phyloP scores from a whole-genome alignment of 1,140 invertebrate species.

The Orius insidiosus region DNA sequence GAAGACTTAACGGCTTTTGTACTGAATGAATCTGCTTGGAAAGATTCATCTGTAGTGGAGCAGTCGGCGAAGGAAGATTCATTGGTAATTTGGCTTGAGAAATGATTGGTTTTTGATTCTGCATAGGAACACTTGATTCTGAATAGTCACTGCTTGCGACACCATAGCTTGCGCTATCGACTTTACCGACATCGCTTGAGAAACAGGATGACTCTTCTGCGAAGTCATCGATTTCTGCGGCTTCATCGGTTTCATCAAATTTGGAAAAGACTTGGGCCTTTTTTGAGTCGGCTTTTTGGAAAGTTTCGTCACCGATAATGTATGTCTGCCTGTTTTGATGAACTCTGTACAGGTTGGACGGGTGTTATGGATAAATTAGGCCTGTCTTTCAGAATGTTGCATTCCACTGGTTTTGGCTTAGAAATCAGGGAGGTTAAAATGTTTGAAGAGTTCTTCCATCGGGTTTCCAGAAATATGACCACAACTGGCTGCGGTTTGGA shows the following conservation, averaged over 20 bases:
- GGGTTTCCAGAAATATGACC: not conserved
- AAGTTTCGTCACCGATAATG: not conserved
- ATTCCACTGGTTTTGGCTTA: not conserved
- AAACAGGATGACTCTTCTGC: not conserved
- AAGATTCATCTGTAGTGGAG: too few species aligned
- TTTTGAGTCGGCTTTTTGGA: not conserved
- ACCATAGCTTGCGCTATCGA: not conserved
- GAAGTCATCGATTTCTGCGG: not conserved
- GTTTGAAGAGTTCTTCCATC: constrained; percentile 1
- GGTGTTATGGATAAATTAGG: constrained; percentile 14
- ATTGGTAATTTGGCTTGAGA: too few species aligned
- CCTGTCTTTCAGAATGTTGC: constrained; percentile 8
- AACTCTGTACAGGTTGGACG: not conserved
- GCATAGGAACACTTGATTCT: too few species aligned
- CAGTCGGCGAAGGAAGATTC: not conserved
- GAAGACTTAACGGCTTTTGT: not conserved
- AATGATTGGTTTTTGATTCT: too few species aligned
- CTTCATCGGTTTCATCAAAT: not conserved
- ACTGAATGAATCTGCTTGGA: not conserved
- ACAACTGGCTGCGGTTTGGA: not conserved
- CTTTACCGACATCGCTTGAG: not conserved
- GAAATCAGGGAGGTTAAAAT: not conserved
- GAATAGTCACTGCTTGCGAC: not conserved
- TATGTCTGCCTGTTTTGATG: not conserved
- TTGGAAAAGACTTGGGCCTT: not conserved